Evolutionary conservation across 2,888 invertebrate species (phyloP).

Genomic region (Drosophila kambysellisi): DNA sequence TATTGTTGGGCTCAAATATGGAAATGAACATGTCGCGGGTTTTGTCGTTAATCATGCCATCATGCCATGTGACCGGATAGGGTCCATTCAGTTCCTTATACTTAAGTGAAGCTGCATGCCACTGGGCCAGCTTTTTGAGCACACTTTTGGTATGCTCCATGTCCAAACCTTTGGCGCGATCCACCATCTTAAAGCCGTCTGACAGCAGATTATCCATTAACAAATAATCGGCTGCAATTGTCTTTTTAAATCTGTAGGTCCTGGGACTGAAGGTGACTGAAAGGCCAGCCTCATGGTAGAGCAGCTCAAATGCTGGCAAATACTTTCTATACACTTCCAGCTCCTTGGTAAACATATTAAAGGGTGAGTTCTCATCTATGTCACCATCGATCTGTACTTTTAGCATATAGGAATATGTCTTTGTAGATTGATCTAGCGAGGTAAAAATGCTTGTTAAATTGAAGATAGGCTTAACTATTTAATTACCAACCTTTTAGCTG

Average conservation of each 20-base stretch:
- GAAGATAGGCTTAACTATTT: not conserved
- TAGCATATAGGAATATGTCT: constrained; percentile 53
- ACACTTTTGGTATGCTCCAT: constrained; percentile 68
- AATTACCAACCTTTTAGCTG: constrained; percentile 59
- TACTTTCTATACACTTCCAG: constrained; percentile 55
- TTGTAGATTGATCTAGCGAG: constrained; percentile 36
- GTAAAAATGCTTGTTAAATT: not conserved
- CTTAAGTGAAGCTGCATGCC: constrained; percentile 80
- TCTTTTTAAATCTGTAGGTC: constrained; percentile 35
- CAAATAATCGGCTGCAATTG: constrained; percentile 43
- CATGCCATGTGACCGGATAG: constrained; percentile 45
- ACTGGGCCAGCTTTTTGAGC: constrained; percentile 78
- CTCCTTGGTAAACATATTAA: constrained; percentile 71
- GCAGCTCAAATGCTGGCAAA: constrained; percentile 60
- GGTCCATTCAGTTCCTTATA: constrained; percentile 59
- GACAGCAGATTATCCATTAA: constrained; percentile 73
- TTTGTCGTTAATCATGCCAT: constrained; percentile 42
- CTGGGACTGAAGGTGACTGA: constrained; percentile 50
- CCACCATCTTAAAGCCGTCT: constrained; percentile 65
- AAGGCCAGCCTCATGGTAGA: constrained; percentile 50
- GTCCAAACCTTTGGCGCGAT: constrained; percentile 73
- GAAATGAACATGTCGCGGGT: constrained; percentile 16
- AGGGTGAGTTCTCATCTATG: constrained; percentile 26
- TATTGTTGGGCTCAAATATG: constrained; percentile 10
- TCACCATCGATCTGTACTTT: constrained; percentile 25